Percentiles rank a stretch among this genome's conserved stretches.
Conservation (phyloP, 2,113 vertebrate species). For the Caloenas nicobarica region DNA sequence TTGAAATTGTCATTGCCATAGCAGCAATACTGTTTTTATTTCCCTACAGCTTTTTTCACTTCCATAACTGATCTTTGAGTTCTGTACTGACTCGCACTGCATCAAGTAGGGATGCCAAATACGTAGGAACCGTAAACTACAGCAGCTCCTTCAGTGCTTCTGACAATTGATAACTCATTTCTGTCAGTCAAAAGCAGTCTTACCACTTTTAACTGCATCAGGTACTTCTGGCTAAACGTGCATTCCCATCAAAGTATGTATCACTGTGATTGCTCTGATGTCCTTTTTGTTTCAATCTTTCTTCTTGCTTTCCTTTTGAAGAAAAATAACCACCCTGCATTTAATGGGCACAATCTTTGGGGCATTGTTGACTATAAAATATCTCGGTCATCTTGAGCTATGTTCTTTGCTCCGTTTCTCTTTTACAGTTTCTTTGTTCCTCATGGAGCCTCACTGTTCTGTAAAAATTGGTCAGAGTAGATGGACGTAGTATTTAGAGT, state of each 20-base stretch:
- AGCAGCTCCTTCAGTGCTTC: neutral
- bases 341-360: neutral
- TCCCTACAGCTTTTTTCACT: neutral
- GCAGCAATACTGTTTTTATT: neutral
- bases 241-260: neutral
- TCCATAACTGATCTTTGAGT: neutral
- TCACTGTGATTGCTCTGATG: neutral
- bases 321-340: neutral
- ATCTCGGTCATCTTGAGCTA: neutral
- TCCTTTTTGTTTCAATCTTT: neutral
- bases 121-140: neutral
- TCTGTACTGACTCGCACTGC: neutral
- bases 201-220: neutral
- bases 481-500: neutral
- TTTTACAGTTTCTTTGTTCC: neutral
- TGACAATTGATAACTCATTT: neutral
- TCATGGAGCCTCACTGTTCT: neutral
- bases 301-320: neutral
- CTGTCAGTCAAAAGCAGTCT: neutral
- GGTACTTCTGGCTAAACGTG: neutral
- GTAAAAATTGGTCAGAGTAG: neutral
- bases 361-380: neutral
- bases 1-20: neutral
- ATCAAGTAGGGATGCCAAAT: neutral
- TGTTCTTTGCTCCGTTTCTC: neutral